A percentile compares a stretch with the other conserved stretches of the same genome.
Evolutionary conservation across 2,797 vertebrate species (phyloP).

Genomic region (Acanthurus tractus): DNA sequence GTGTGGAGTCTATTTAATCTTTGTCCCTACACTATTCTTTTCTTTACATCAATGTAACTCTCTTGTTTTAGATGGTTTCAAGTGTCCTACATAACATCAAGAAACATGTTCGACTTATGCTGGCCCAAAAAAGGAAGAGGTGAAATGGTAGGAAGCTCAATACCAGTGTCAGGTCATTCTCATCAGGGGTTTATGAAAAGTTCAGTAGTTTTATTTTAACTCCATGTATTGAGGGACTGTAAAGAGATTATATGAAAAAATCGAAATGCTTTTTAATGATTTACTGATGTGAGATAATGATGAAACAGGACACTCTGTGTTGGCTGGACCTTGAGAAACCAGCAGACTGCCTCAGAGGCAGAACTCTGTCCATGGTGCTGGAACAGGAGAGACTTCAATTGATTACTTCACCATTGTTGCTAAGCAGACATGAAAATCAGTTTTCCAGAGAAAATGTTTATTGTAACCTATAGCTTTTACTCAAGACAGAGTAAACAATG

Average conservation of each 20-base stretch:
- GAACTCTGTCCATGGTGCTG: slow-evolving; percentile 83
- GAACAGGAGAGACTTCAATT: slow-evolving; percentile 30
- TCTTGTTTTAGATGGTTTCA: background rate
- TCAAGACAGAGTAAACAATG: too few relatives aligned
- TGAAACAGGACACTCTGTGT: background rate
- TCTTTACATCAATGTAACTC: background rate
- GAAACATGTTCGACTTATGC: slow-evolving; percentile 49
- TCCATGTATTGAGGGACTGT: background rate
- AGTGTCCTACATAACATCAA: slow-evolving; percentile 52
- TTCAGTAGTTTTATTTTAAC: slow-evolving; percentile 38
- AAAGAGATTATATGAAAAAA: slow-evolving; percentile 19
- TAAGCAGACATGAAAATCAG: background rate
- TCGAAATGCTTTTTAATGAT: slow-evolving; percentile 19
- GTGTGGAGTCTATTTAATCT: background rate
- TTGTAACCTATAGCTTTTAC: too few relatives aligned
- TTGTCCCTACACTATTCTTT: background rate
- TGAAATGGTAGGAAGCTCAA: slow-evolving; percentile 41
- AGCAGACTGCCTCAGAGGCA: background rate
- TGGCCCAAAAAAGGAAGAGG: background rate
- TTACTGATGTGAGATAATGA: slow-evolving; percentile 19
- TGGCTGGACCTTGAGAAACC: slow-evolving; percentile 1
- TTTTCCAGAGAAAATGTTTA: background rate
- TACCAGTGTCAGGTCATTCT: slow-evolving; percentile 8
- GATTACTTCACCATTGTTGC: slow-evolving; percentile 8
- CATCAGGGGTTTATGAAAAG: slow-evolving; percentile 28